phyloP scores from a whole-genome alignment of 2,113 vertebrate genomes.

The Herpetotheres cachinnans region DNA sequence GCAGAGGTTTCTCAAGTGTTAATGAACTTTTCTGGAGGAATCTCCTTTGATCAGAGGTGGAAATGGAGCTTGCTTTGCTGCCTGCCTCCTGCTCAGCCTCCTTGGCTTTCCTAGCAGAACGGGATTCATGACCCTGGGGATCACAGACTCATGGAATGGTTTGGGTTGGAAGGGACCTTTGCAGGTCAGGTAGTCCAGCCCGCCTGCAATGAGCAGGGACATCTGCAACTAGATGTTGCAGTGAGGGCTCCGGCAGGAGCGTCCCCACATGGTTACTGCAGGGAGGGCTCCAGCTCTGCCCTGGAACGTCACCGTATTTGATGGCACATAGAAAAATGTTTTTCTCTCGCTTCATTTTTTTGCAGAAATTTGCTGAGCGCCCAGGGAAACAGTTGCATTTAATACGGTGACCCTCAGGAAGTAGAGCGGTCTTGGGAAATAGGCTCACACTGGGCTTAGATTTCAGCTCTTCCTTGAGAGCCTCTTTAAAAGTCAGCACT shows the following conservation, averaged over 20 bases:
- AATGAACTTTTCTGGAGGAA: not conserved
- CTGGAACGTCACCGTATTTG: not conserved
- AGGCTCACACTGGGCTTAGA: not conserved
- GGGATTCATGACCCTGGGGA: not conserved
- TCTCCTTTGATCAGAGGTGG: not conserved
- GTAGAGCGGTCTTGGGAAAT: accelerated
- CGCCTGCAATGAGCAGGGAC: not conserved
- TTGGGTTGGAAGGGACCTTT: not conserved
- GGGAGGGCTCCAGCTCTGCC: not conserved
- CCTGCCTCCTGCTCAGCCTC: not conserved
- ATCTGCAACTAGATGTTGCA: not conserved
- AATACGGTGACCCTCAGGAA: not conserved
- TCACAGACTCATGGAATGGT: not conserved
- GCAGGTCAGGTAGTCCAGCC: not conserved
- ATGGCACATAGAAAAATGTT: not conserved
- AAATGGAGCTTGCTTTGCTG: not conserved
- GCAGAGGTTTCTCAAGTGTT: not conserved
- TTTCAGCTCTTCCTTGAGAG: not conserved
- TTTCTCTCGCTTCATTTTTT: not conserved
- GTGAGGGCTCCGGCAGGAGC: not conserved
- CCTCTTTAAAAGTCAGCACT: not conserved
- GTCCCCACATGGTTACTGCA: not conserved
- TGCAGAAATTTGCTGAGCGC: not conserved
- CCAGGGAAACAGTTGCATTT: not conserved
- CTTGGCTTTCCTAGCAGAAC: not conserved